A percentile compares a stretch with the other conserved stretches of the same genome.
phyloP scores from a whole-genome alignment of 2,113 vertebrate genomes.

The Panthera uncia region DNA sequence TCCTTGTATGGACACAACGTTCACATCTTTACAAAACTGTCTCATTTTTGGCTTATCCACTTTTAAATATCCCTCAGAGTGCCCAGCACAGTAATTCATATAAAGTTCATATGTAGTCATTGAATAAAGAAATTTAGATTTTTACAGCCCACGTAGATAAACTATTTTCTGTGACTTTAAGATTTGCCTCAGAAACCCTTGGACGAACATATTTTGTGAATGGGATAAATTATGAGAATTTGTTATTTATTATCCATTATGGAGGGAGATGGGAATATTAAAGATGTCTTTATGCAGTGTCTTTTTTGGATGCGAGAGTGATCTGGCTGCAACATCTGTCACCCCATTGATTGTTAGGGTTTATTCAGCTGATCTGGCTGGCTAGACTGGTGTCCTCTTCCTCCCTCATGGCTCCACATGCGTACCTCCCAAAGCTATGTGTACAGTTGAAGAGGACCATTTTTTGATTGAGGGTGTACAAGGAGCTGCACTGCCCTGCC shows the following conservation, averaged over 20 bases:
- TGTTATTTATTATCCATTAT: not conserved
- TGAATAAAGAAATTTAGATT: not conserved
- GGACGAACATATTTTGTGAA: not conserved
- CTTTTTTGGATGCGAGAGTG: not conserved
- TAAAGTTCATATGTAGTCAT: not conserved
- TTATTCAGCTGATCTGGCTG: not conserved
- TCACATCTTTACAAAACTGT: not conserved
- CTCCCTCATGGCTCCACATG: not conserved
- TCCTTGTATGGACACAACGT: not conserved
- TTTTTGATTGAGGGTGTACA: not conserved
- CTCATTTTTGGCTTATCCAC: not conserved
- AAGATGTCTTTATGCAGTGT: not conserved
- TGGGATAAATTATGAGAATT: not conserved
- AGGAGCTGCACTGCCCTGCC: not conserved
- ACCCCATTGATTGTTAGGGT: not conserved
- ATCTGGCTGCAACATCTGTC: not conserved
- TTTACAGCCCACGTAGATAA: not conserved
- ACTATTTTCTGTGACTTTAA: not conserved
- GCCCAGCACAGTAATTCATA: not conserved
- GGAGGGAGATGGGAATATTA: not conserved
- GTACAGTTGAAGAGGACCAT: not conserved
- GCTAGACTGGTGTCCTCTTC: not conserved
- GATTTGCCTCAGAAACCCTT: not conserved
- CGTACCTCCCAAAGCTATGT: not conserved
- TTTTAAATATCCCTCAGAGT: not conserved